phyloP scores from a whole-genome alignment of 2,888 invertebrate genomes.

The Quadroppia sp. region DNA sequence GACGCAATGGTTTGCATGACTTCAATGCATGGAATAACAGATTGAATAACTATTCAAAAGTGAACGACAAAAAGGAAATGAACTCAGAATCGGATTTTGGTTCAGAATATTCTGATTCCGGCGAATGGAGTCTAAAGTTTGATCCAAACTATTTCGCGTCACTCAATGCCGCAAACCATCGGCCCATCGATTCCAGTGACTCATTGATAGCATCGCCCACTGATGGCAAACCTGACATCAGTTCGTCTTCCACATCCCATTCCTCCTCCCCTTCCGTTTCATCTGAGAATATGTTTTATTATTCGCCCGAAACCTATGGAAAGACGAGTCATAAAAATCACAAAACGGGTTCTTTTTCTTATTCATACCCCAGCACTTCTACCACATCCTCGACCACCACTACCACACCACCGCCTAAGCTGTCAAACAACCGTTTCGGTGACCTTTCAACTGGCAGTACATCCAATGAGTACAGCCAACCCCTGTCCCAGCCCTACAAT shows the following conservation, averaged over 20 bases:
- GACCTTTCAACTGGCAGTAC: not conserved
- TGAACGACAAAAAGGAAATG: not conserved
- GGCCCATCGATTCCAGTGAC: constrained; percentile 28
- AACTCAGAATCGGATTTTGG: not conserved
- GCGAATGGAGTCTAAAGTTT: constrained; percentile 24
- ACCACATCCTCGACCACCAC: not conserved
- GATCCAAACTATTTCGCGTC: constrained; percentile 40
- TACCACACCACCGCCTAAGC: not conserved
- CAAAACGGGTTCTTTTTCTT: constrained; percentile 2
- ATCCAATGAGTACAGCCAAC: not conserved
- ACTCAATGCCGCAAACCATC: constrained; percentile 39
- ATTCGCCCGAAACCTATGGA: constrained; percentile 39
- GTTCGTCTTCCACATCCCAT: not conserved
- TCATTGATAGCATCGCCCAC: not conserved
- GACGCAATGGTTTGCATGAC: not conserved
- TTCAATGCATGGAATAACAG: not conserved
- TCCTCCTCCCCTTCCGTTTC: not conserved
- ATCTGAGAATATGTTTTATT: constrained; percentile 16
- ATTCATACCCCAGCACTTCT: not conserved
- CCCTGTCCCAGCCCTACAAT: not conserved
- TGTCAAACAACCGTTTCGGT: not conserved
- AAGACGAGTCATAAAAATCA: constrained; percentile 35
- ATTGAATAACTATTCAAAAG: not conserved
- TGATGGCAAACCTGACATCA: not conserved
- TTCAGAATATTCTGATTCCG: not conserved